Percentiles rank a stretch among this genome's conserved stretches.
phyloP scores from a whole-genome alignment of 2,113 vertebrate genomes.

The Sarotherodon lohbergeri region DNA sequence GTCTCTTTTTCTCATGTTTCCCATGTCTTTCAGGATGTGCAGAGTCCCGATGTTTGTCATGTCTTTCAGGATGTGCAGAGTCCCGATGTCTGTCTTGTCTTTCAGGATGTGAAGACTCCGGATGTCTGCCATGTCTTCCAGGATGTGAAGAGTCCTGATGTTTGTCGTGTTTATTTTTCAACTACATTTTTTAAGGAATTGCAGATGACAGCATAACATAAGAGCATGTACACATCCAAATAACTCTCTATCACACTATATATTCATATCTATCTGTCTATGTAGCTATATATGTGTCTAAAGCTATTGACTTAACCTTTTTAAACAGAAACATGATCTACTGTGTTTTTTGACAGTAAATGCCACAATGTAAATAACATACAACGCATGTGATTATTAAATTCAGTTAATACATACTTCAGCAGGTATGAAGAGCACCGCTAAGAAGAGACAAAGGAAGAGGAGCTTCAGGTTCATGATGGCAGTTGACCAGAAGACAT shows the following conservation, averaged over 20 bases:
- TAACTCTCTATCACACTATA: not conserved
- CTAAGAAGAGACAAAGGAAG: slow-evolving; percentile 54
- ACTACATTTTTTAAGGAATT: slow-evolving; percentile 8
- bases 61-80: not conserved
- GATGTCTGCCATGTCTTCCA: not conserved
- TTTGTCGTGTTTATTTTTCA: slow-evolving; percentile 7
- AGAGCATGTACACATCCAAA: not conserved
- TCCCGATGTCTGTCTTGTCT: not conserved
- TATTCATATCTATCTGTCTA: not conserved
- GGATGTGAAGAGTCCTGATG: not conserved
- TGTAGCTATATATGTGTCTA: not conserved
- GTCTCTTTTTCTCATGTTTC: not conserved
- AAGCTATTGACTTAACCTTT: not conserved
- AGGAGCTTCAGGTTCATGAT: slow-evolving; percentile 69
- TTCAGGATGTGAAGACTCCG: not conserved
- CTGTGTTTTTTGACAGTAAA: not conserved
- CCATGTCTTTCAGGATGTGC: not conserved
- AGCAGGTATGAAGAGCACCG: slow-evolving; percentile 54
- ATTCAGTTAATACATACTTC: slow-evolving; percentile 56
- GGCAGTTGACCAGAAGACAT: slow-evolving; percentile 15
- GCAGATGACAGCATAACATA: not conserved
- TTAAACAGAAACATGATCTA: not conserved
- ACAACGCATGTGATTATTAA: not conserved
- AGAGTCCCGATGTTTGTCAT: not conserved
- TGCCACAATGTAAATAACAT: not conserved